phyloP scores from a whole-genome alignment of 1,140 invertebrate species.

The Drosophila kanapiae region DNA sequence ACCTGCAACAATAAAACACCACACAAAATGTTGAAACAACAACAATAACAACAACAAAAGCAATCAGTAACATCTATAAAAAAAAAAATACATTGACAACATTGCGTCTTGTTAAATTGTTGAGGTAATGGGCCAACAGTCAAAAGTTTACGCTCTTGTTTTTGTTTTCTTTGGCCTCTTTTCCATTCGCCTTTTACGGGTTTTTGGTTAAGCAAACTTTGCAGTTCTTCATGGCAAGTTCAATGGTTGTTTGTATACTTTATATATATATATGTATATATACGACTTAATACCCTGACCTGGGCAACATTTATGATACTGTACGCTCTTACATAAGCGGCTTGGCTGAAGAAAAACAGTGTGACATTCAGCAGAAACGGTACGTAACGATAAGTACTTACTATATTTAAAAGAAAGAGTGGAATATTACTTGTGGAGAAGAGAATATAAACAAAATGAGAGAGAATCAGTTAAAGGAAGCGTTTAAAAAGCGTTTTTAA shows the following conservation, averaged over 20 bases:
- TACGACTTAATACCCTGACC: conserved; percentile 45
- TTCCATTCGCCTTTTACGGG: conserved; percentile 8
- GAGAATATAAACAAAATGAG: neutral
- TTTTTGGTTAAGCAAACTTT: conserved; percentile 60
- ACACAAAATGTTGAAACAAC: conserved; percentile 30
- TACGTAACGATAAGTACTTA: conserved; percentile 1
- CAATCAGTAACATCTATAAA: conserved; percentile 34
- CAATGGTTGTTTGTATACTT: conserved; percentile 43
- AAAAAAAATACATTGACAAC: conserved; percentile 43
- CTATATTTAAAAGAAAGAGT: neutral
- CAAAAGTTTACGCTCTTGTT: conserved; percentile 35
- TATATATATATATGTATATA: neutral
- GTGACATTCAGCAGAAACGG: conserved; percentile 2
- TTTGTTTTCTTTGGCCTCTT: conserved; percentile 22
- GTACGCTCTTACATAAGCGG: conserved; percentile 28
- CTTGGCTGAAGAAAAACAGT: neutral
- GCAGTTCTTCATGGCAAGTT: conserved; percentile 58
- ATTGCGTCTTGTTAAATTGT: conserved; percentile 40
- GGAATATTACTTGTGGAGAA: neutral
- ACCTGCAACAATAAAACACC: conserved; percentile 68
- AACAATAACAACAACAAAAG: conserved; percentile 9
- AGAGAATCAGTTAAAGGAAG: neutral
- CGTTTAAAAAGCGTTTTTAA: neutral
- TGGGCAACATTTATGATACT: conserved; percentile 49
- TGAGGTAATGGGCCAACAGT: conserved; percentile 43